Evolutionary conservation across 2,113 vertebrate species (phyloP).

Genomic region (Semicossyphus pulcher): DNA sequence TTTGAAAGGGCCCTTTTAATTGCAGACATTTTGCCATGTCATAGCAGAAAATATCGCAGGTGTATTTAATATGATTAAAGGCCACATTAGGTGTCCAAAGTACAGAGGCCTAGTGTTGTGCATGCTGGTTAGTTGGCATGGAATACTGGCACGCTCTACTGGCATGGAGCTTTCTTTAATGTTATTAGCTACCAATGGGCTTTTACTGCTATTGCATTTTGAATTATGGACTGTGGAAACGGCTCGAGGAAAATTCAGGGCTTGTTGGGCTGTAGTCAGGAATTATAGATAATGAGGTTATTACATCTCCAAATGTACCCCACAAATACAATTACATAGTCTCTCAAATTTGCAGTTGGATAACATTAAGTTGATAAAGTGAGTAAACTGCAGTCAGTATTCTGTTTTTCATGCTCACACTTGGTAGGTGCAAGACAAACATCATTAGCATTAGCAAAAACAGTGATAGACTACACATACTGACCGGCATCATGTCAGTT

Average conservation of each 20-base stretch:
- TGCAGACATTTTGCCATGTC: neutral
- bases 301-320: too few species aligned
- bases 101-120: neutral
- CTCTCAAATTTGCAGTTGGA: too few species aligned
- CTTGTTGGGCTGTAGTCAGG: neutral
- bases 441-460: too few species aligned
- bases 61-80: conserved; percentile 31
- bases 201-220: neutral
- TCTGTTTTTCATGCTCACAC: too few species aligned
- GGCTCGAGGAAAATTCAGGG: neutral
- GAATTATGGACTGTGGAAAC: neutral
- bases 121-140: conserved; percentile 4
- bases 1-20: neutral
- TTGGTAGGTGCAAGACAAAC: too few species aligned
- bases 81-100: neutral
- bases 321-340: too few species aligned
- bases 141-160: conserved; percentile 5
- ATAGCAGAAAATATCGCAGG: neutral
- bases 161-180: neutral
- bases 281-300: too few species aligned
- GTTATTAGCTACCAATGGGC: conserved; percentile 6
- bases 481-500: too few species aligned
- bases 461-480: too few species aligned
- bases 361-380: too few species aligned
- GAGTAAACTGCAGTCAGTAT: too few species aligned